Evolutionary conservation across 2,888 invertebrate genomes (phyloP), one percentile per base, ranked within the genome.

Genomic region (Salpingus planirostris): DNA sequence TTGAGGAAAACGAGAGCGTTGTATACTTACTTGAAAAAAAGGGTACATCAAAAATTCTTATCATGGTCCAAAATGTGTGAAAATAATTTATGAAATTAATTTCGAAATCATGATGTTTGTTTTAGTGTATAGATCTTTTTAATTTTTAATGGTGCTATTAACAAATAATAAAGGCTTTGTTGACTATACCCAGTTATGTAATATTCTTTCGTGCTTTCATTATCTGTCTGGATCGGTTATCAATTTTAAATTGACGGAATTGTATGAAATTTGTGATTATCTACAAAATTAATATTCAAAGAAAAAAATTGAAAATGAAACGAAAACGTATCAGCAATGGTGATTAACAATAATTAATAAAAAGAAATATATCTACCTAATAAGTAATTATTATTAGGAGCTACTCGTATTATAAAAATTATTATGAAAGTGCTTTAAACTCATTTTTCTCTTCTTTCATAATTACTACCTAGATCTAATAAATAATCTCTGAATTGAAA

Each of bases 301-400:
- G n/a, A n/a, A n/a, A n/a, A n/a, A n/a, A n/a, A n/a, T n/a, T n/a
- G n/a, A n/a, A 61, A 60, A 55, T 46, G 62, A 59, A 64, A 64
- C 62, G 54, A 55, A 60, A 60, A 64, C 64, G 64, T 64, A 64
- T 64, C 64, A 64, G 59, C 56, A 62, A 62, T 57, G 61, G 62
- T 64, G 62, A 63, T 62, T 59, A 61, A 62, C 55, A 58, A 57
- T 55, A 54, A 56, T 43, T 52, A 50, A 45, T 36, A 38, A 4
- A 11, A 5, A 4, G 4, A 23, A 38, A 38, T 35, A 43, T 42
- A 46, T 42, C 45, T 46, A n/a, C n/a, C n/a, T n/a, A n/a, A n/a
- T n/a, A n/a, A n/a, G n/a, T n/a, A n/a, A n/a, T n/a, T n/a, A n/a
- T n/a, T n/a, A n/a, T n/a, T n/a, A n/a, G n/a, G n/a, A n/a, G n/a